Evolutionary conservation across 2,113 vertebrate species (phyloP), one percentile per base, ranked within the genome.

Genomic region (Oreochromis aureus): DNA sequence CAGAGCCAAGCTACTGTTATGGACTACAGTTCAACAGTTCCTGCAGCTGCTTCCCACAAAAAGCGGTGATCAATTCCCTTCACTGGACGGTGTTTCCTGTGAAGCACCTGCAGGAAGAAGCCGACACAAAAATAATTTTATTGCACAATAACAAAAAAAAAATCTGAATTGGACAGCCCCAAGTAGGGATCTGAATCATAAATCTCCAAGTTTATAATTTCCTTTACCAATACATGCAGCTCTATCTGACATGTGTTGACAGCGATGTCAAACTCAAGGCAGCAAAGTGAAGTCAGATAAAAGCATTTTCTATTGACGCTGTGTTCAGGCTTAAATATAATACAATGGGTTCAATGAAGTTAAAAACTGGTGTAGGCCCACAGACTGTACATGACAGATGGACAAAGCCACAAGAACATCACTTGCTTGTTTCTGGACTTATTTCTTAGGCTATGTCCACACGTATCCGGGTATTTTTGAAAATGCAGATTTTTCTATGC

Each of bases 11-110:
- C 36, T 34, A 39, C 7, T 44, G 13, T 34, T n/a, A n/a, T 19
- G 41, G 63, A 22, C 41, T 80, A 19, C 19, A 34, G 22, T 32
- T 71, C 36, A 69, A 27, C 16, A 78, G 51, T 36, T 73, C 82
- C 59, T 85, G 69, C 90, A 89, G 90, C 86, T 87, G 86, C 80
- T 89, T 91, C 86, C 88, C 32, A 78, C 44, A 84, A 84, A 18
- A 53, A 58, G 48, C 1, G 2, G 34, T 7, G 11, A 36, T 82
- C 7, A 84, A 34, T 87, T 82, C 11, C 19, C 32, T 61, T 55
- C 3, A 34, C 13, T 83, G 10, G 27, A 39, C 2, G 2, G 41
- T n/a, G 66, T 79, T 71, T 56, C 55, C 59, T 15, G 36, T 58
- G 8, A 86, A 53, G 19, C 83, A 76, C 78, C 89, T 87, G 76